Evolutionary conservation across 1,140 invertebrate species (phyloP).

Genomic region (Neoseiulus cucumeris): DNA sequence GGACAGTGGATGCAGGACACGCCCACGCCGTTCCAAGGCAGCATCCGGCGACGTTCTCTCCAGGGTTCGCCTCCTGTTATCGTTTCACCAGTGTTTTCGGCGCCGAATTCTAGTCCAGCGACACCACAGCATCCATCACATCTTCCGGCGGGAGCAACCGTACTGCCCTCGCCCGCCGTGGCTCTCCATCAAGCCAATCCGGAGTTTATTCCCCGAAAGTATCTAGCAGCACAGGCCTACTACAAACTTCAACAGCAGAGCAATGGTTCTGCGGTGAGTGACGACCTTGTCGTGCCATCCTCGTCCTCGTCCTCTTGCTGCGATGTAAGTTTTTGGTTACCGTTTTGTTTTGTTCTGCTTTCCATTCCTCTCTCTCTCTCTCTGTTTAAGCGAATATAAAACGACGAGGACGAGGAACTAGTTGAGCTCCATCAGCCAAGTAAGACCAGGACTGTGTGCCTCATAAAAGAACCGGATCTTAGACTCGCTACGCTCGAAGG

Average conservation of each 20-base stretch:
- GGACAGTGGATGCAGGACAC: slow-evolving; percentile 48
- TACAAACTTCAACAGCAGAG: slow-evolving; percentile 9
- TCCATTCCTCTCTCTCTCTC: neutral
- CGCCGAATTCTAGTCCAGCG: slow-evolving; percentile 2
- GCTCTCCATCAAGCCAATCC: neutral
- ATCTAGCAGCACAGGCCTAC: neutral
- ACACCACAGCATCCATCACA: neutral
- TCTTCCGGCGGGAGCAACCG: neutral
- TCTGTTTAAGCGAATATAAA: too few species aligned
- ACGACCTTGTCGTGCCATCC: neutral
- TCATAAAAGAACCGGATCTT: too few species aligned
- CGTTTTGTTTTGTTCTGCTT: neutral
- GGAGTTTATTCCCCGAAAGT: neutral
- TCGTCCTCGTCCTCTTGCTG: too few species aligned
- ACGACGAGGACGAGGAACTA: too few species aligned
- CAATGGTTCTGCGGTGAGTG: slow-evolving; percentile 10
- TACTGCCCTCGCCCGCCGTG: neutral
- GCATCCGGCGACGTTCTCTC: neutral
- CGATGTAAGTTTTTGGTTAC: neutral
- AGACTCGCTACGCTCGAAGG: too few species aligned
- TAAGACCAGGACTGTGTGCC: too few species aligned
- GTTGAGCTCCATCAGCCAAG: too few species aligned
- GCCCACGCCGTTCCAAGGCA: neutral
- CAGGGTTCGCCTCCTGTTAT: slow-evolving; percentile 4
- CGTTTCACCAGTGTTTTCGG: neutral